Evolutionary conservation across 2,113 vertebrate genomes (phyloP), one percentile per base, ranked within the genome.

Genomic region (Microtus montanus): DNA sequence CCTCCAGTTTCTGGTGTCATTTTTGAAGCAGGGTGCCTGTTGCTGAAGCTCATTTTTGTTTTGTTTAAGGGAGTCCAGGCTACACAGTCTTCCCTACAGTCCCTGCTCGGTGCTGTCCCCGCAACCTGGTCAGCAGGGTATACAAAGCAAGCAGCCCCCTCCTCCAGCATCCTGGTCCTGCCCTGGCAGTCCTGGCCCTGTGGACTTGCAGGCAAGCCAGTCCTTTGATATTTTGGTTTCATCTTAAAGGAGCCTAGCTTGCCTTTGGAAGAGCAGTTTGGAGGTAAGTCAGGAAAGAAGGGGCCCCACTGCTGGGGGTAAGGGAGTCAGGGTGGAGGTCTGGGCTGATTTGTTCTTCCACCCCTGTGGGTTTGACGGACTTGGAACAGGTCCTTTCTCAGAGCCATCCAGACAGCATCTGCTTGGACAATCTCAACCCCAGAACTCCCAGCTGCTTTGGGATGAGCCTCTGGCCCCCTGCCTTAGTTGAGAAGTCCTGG

Each of bases 1-100:
- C 87, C 75, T 95, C 49, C 80, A 96, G 96, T 97, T 96, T 97
- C 96, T 95, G 93, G 95, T 97, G 96, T 97, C 92, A 95, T 93
- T 97, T 97, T 90, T 68, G 92, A 96, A 95, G 96, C 95, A 66
- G 63, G 96, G 95, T 94, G 95, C 66, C 93, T 63, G 84, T 74
- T 71, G 86, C 74, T 92, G 88, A 54, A 78, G 87, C 68, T 61
- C 79, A 61, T 64, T 71, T 44, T 88, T 85, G 94, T 91, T 90
- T 91, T 89, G 89, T 92, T 82, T 71, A 58, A 68, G 77, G 73
- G 91, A 58, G 64, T 2, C 24, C 7, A 2, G 44, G 93, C 91
- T 22, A 61, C 64, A 33, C 74, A 78, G 82, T 64, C 70, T 84
- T 75, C 82, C 87, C 90, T 68, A 38, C 24, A 79, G 71, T 64